phyloP scores from a whole-genome alignment of 2,797 vertebrate species.

The Falco berigora region DNA sequence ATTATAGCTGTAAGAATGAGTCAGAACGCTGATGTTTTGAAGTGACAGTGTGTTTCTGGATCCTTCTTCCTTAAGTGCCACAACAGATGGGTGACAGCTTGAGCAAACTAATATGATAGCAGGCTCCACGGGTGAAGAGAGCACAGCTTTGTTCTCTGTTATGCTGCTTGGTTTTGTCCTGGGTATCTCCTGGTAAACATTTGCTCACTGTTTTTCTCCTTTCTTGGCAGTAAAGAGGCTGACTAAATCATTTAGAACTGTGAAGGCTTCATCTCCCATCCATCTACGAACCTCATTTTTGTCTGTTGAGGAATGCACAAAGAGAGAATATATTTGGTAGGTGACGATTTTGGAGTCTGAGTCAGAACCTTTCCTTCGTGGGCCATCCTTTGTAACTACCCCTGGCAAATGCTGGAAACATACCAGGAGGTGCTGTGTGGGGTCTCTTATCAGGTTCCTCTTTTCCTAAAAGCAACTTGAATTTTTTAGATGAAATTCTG shows the following conservation, averaged over 20 bases:
- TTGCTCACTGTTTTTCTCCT: conserved; percentile 22
- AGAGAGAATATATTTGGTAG: background rate
- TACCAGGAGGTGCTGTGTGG: background rate
- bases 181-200: conserved; percentile 25
- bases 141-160: background rate
- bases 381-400: background rate
- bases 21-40: background rate
- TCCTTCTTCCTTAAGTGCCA: background rate
- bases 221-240: conserved; percentile 14
- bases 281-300: background rate
- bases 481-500: background rate
- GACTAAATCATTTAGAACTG: background rate
- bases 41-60: background rate
- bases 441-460: background rate
- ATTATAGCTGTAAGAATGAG: background rate
- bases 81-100: background rate
- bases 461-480: background rate
- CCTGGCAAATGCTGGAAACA: background rate
- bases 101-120: background rate
- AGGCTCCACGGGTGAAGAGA: background rate
- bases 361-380: background rate
- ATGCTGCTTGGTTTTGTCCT: background rate
- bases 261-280: conserved; percentile 8
- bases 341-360: background rate
- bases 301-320: background rate